Conservation (phyloP, 2,113 vertebrate species). For the Pangasianodon hypophthalmus region DNA sequence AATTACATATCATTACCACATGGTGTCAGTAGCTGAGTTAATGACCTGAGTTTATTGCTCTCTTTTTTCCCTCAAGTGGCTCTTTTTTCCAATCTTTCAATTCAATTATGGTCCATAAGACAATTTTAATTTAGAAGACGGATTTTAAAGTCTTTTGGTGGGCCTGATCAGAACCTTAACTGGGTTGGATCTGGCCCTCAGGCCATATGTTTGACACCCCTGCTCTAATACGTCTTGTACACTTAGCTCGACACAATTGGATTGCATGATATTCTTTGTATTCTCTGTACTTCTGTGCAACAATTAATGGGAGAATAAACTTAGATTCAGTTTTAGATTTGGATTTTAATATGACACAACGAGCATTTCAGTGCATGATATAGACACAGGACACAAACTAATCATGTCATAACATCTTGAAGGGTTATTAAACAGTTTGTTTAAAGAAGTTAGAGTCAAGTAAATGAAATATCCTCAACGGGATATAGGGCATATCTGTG, state of each 20-base stretch:
- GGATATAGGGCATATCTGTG: neutral
- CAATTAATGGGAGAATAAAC: neutral
- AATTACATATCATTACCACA: neutral
- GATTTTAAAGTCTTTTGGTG: neutral
- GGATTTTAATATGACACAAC: neutral
- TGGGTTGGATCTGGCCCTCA: neutral
- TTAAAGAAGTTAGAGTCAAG: neutral
- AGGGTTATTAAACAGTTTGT: neutral
- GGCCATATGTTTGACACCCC: neutral
- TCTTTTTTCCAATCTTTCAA: neutral
- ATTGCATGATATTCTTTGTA: neutral
- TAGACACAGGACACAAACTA: neutral
- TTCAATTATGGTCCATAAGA: neutral
- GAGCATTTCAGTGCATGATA: neutral
- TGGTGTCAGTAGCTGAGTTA: neutral
- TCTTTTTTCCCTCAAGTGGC: neutral
- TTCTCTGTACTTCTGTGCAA: neutral
- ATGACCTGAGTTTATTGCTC: slow-evolving; percentile 10
- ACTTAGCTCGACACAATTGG: neutral
- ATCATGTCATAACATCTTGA: neutral
- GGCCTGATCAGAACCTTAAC: neutral
- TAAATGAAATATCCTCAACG: neutral
- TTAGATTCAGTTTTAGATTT: neutral
- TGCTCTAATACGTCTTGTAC: neutral
- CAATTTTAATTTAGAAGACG: neutral